phyloP scores from a whole-genome alignment of 1,140 invertebrate species.

The Brachionus rubens region DNA sequence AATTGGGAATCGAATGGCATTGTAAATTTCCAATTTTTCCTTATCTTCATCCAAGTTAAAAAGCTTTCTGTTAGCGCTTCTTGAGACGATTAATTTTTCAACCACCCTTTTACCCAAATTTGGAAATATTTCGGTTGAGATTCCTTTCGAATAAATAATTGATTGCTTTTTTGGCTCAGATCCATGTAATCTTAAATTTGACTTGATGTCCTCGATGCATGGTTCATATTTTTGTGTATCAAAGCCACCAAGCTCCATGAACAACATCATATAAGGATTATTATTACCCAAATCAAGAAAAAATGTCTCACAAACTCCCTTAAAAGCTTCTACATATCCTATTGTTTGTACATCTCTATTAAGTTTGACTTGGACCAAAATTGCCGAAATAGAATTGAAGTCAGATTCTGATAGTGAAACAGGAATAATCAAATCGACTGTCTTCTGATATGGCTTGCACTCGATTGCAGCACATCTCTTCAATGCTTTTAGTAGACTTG shows the following conservation, averaged over 20 bases:
- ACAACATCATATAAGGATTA: neutral
- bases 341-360: neutral
- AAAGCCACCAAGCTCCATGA: neutral
- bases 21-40: no score
- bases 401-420: neutral
- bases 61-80: no score
- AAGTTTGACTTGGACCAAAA: constrained; percentile 15
- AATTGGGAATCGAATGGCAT: no score
- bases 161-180: neutral
- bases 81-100: neutral
- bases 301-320: no score
- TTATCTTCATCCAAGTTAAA: no score
- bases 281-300: neutral
- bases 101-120: neutral
- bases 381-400: neutral
- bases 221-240: no score
- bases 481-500: neutral
- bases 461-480: constrained; percentile 20
- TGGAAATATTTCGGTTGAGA: constrained; percentile 4
- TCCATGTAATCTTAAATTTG: neutral
- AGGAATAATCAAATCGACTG: constrained; percentile 8
- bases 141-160: neutral
- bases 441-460: neutral
- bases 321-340: neutral
- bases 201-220: neutral